Conservation (phyloP, 1,140 invertebrate genomes). For the Bursaphelenchus mucronatus region DNA sequence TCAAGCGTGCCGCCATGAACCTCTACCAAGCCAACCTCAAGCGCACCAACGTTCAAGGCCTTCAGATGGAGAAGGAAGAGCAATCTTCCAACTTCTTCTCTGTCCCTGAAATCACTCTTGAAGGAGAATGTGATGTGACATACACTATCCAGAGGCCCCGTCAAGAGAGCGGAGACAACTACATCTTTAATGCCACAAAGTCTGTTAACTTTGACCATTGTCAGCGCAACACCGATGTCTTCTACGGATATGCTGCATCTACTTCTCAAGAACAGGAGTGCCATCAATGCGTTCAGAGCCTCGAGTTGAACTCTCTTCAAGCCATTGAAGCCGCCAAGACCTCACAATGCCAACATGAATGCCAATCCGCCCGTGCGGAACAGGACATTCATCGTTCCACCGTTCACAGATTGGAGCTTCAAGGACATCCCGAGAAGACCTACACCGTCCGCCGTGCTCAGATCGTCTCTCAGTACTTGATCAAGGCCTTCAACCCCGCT, state of each 20-base stretch:
- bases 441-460: constrained; percentile 27
- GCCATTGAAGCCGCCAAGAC: constrained; percentile 7
- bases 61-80: neutral
- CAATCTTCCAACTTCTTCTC: constrained; percentile 1
- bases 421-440: constrained; percentile 24
- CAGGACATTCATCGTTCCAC: constrained; percentile 29
- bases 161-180: constrained; percentile 1
- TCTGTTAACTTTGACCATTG: constrained; percentile 54
- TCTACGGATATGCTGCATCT: constrained; percentile 17
- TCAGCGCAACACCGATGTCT: constrained; percentile 34
- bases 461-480: constrained; percentile 27
- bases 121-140: constrained; percentile 28
- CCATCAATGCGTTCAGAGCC: neutral
- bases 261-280: constrained; percentile 1
- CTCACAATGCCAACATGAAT: constrained; percentile 3
- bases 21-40: constrained; percentile 58
- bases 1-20: constrained; percentile 58
- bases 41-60: constrained; percentile 15
- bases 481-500: constrained; percentile 22
- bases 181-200: constrained; percentile 53
- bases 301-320: neutral
- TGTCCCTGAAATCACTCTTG: constrained; percentile 14
- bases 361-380: neutral
- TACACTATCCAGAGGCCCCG: constrained; percentile 24
- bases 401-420: constrained; percentile 22